Percentiles rank a stretch among this genome's conserved stretches.
These are phyloP conservation scores for Prietella phreatophila DNA, from an alignment of 2,113 vertebrate genomes.

Conservation along the genomic window DNA sequence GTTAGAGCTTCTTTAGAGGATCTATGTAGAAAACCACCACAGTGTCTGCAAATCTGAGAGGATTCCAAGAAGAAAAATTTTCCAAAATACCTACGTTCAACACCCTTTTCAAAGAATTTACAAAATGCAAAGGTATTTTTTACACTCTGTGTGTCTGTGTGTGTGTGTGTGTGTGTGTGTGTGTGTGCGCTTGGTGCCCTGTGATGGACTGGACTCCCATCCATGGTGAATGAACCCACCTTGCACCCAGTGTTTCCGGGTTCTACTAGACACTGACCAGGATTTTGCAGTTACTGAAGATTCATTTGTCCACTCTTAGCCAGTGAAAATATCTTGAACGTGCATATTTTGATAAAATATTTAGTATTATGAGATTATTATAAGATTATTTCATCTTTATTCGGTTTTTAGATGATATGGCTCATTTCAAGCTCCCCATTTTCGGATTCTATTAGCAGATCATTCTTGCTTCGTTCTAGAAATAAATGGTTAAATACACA, in stretches of 20 bases:
- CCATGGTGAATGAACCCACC: background rate
- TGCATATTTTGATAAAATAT: too few species aligned
- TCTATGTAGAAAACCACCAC: too few species aligned
- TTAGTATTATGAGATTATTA: background rate
- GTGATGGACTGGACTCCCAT: background rate
- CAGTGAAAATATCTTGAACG: too few species aligned
- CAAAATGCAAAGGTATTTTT: background rate
- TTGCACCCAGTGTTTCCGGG: background rate
- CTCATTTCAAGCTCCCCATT: background rate
- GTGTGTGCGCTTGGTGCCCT: background rate
- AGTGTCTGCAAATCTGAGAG: background rate
- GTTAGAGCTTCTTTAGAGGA: too few species aligned
- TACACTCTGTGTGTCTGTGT: background rate
- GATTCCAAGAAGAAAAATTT: background rate
- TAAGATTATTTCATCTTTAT: background rate
- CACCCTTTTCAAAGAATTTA: background rate
- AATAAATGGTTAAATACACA: background rate
- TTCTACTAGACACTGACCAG: background rate
- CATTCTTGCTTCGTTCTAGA: background rate
- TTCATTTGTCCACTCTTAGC: background rate
- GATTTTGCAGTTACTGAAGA: background rate
- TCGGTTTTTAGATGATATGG: background rate
- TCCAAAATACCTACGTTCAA: background rate
- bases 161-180: too few species aligned
- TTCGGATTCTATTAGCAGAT: background rate